Evolutionary conservation across 2,888 invertebrate species (phyloP).

Genomic region (Alloscopus bannaensis): DNA sequence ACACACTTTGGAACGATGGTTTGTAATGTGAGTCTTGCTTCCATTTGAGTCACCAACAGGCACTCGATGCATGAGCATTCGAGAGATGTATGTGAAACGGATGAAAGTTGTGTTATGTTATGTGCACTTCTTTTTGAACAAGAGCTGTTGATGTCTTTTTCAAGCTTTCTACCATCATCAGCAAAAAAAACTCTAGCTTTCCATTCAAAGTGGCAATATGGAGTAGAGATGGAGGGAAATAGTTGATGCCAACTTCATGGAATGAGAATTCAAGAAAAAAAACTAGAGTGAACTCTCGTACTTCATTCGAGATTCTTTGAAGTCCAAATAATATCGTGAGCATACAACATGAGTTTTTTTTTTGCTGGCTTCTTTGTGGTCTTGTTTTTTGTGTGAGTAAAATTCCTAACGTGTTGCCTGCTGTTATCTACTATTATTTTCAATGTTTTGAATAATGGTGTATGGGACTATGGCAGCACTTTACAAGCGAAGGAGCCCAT

Average conservation of each 20-base stretch:
- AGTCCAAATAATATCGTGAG: not conserved
- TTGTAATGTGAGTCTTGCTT: slow-evolving; percentile 45
- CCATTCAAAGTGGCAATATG: slow-evolving; percentile 54
- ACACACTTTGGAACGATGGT: slow-evolving; percentile 28
- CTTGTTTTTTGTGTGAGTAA: slow-evolving; percentile 59
- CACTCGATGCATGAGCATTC: not conserved
- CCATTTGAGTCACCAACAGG: slow-evolving; percentile 27
- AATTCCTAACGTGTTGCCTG: slow-evolving; percentile 61
- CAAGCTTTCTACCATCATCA: slow-evolving; percentile 52
- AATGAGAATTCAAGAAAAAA: slow-evolving; percentile 10
- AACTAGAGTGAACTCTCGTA: not conserved
- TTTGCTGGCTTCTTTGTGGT: slow-evolving; percentile 11
- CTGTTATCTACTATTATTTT: slow-evolving; percentile 60
- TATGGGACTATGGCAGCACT: slow-evolving; percentile 53
- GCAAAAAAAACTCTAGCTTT: slow-evolving; percentile 56
- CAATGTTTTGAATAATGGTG: slow-evolving; percentile 59
- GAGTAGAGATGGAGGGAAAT: slow-evolving; percentile 27
- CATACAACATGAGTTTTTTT: not conserved
- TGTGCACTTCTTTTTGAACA: slow-evolving; percentile 42
- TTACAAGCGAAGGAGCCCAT: slow-evolving; percentile 27
- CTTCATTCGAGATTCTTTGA: not conserved
- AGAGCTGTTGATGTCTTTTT: slow-evolving; percentile 59
- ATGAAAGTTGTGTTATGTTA: not conserved
- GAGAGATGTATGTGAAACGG: not conserved
- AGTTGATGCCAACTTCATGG: not conserved